These are phyloP conservation scores for Rhabdomys pumilio DNA, from an alignment of 2,797 vertebrate genomes.

Conservation along the genomic window DNA sequence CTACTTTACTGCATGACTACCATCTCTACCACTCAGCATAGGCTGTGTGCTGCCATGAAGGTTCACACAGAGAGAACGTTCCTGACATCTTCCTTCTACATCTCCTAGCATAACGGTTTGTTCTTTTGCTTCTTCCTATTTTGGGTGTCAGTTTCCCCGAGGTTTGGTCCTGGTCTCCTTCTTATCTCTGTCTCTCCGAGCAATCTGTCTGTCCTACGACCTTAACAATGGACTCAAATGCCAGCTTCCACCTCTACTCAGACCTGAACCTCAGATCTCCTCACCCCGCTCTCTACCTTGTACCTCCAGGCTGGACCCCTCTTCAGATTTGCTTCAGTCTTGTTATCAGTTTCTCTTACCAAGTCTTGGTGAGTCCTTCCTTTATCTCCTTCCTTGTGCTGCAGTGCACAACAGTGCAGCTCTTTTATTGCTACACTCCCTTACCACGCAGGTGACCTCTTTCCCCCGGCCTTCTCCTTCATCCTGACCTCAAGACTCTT, in stretches of 20 bases:
- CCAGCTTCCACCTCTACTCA: neutral
- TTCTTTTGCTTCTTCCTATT: neutral
- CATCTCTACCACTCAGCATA: neutral
- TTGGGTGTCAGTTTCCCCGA: neutral
- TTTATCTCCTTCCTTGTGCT: neutral
- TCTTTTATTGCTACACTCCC: neutral
- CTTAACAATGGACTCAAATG: fast-evolving
- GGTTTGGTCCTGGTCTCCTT: neutral
- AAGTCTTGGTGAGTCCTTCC: neutral
- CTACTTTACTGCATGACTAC: neutral
- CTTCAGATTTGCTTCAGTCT: neutral
- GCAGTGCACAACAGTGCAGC: neutral
- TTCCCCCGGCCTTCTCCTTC: neutral
- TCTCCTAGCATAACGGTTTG: neutral
- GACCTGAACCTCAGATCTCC: fast-evolving
- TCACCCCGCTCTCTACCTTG: fast-evolving
- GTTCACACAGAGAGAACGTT: neutral
- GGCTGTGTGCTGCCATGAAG: too few species aligned
- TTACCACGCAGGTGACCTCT: neutral
- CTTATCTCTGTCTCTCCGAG: neutral
- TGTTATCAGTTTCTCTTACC: neutral
- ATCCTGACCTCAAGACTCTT: neutral
- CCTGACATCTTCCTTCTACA: neutral
- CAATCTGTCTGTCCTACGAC: neutral
- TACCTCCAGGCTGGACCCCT: neutral